phyloP scores from a whole-genome alignment of 2,888 invertebrate genomes.

The Psococerastis gibbosa region DNA sequence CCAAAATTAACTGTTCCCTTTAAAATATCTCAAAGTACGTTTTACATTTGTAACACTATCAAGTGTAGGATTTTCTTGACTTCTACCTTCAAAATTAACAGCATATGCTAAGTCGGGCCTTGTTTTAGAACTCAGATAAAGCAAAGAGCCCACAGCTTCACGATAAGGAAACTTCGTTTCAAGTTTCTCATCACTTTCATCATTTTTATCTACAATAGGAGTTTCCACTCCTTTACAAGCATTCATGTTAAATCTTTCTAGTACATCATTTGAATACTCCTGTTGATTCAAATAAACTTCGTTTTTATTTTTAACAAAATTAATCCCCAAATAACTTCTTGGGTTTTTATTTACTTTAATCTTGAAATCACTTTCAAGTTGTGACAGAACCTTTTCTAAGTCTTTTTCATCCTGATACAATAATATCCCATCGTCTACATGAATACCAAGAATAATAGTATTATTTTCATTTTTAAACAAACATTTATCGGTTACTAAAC shows the following conservation, averaged over 20 bases:
- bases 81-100: conserved; percentile 15
- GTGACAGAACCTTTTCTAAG: conserved; percentile 14
- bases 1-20: conserved; percentile 13
- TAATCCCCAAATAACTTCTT: conserved; percentile 15
- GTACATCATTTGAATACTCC: conserved; percentile 14
- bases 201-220: conserved; percentile 2
- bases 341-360: conserved; percentile 14
- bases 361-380: conserved; percentile 16
- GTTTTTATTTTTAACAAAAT: conserved; percentile 13
- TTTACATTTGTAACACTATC: conserved; percentile 15
- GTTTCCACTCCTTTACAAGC: conserved; percentile 13
- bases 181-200: background rate
- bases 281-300: conserved; percentile 12
- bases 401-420: conserved; percentile 13
- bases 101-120: conserved; percentile 15
- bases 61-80: conserved; percentile 15
- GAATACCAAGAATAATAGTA: conserved; percentile 14
- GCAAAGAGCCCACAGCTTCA: conserved; percentile 16
- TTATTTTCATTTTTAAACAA: conserved; percentile 13
- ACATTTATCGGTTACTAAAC: conserved; percentile 12
- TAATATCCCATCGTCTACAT: conserved; percentile 18
- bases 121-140: conserved; percentile 15
- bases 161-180: conserved; percentile 15
- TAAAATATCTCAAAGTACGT: conserved; percentile 14
- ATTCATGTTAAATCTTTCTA: conserved; percentile 15